Percentiles rank a stretch among this genome's conserved stretches.
phyloP scores from a whole-genome alignment of 2,888 invertebrate species.

The Crematogaster levior region DNA sequence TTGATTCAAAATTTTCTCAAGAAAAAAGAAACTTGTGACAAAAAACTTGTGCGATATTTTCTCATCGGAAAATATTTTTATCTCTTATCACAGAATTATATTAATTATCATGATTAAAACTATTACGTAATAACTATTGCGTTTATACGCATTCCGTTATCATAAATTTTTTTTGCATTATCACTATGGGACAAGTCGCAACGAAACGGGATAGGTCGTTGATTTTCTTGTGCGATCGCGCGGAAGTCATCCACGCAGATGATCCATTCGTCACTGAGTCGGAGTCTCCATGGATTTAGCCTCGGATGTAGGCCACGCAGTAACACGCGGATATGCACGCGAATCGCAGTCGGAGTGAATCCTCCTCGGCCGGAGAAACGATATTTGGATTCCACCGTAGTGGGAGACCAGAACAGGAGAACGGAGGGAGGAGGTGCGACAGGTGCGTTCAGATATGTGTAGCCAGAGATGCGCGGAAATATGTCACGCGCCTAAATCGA shows the following conservation, averaged over 20 bases:
- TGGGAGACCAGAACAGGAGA: slow-evolving; percentile 1
- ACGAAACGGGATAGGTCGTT: not conserved
- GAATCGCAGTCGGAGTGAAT: slow-evolving; percentile 41
- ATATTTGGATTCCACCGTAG: slow-evolving; percentile 21
- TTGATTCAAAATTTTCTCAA: not conserved
- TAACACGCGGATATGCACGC: slow-evolving; percentile 55
- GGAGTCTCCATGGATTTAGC: slow-evolving; percentile 67
- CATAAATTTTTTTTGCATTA: not conserved
- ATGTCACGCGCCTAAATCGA: slow-evolving; percentile 48
- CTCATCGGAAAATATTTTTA: not conserved
- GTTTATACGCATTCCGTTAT: not conserved
- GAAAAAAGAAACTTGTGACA: not conserved
- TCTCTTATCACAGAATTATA: not conserved
- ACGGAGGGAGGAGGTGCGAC: slow-evolving; percentile 36
- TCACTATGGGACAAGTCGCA: not conserved
- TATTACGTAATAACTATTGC: not conserved
- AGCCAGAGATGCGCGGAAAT: slow-evolving; percentile 28
- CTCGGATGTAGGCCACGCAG: slow-evolving; percentile 68
- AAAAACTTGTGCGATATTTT: not conserved
- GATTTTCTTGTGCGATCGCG: slow-evolving; percentile 3
- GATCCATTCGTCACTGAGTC: slow-evolving; percentile 64
- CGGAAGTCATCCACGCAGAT: slow-evolving; percentile 28
- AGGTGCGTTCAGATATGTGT: slow-evolving; percentile 60
- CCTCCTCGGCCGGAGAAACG: slow-evolving; percentile 31
- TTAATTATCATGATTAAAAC: not conserved